Conservation (phyloP, 2,888 invertebrate genomes). For the Zonitis immaculata region DNA sequence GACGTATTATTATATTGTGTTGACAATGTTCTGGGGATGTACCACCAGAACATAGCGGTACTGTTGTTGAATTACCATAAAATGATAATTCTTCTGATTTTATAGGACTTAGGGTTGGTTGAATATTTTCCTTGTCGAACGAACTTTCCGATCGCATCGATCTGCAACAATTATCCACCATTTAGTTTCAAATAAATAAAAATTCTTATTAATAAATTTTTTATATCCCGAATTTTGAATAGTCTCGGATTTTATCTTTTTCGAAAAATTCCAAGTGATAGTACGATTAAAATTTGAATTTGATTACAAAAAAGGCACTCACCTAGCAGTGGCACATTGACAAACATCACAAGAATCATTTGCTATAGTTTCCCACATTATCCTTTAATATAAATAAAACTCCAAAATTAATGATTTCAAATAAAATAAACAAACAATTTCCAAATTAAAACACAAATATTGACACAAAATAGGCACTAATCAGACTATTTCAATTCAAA, state of each 20-base stretch:
- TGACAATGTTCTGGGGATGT: conserved; percentile 34
- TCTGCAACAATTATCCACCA: background rate
- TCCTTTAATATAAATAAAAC: background rate
- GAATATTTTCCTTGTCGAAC: conserved; percentile 41
- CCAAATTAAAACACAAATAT: background rate
- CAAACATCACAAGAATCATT: conserved; percentile 46
- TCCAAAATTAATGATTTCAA: conserved; percentile 3
- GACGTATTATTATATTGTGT: conserved; percentile 35
- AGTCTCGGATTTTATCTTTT: no score
- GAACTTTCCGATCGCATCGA: conserved; percentile 17
- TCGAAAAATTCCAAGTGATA: no score
- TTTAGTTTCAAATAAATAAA: background rate
- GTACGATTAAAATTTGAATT: no score
- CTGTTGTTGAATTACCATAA: conserved; percentile 36
- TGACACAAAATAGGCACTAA: no score
- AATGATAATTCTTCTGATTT: conserved; percentile 43
- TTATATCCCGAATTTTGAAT: no score
- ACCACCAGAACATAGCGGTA: conserved; percentile 27
- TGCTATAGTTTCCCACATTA: conserved; percentile 44
- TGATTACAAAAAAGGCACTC: conserved; percentile 18
- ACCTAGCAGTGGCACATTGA: conserved; percentile 48
- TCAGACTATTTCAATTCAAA: no score
- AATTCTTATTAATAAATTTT: no score
- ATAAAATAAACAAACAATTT: background rate
- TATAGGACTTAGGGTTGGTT: conserved; percentile 32